Percentiles rank a stretch among this genome's conserved stretches.
Conservation (phyloP, 2,797 vertebrate genomes). For the Bradypus variegatus region DNA sequence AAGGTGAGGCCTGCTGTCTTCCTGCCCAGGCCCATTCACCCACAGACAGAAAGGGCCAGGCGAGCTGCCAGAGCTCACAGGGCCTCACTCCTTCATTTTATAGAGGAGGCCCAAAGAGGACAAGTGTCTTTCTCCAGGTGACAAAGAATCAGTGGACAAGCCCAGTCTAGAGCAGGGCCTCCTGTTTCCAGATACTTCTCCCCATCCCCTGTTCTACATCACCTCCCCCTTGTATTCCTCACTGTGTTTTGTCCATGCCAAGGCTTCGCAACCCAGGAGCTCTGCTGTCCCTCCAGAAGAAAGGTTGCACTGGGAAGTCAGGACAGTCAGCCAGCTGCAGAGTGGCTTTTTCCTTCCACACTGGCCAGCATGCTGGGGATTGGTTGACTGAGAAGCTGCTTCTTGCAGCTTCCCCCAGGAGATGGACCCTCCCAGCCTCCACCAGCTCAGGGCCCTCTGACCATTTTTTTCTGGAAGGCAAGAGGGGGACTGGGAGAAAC, state of each 20-base stretch:
- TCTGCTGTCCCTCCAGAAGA: background rate
- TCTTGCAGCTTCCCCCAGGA: background rate
- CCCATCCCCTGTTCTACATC: rapidly evolving
- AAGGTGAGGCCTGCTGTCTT: background rate
- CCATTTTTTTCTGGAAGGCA: background rate
- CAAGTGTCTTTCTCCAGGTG: background rate
- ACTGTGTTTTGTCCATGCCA: background rate
- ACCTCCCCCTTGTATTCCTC: background rate
- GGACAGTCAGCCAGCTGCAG: rapidly evolving
- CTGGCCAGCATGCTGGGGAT: background rate
- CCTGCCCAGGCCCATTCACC: background rate
- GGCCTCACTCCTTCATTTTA: background rate
- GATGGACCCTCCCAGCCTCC: background rate
- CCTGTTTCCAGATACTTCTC: background rate
- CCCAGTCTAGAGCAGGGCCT: background rate
- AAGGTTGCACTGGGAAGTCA: background rate
- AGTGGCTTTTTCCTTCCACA: rapidly evolving
- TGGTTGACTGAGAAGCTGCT: background rate
- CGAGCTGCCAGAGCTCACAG: background rate
- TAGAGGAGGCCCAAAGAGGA: background rate
- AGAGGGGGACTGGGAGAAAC: background rate
- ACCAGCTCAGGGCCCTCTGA: background rate
- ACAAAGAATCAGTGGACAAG: background rate
- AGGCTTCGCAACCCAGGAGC: background rate
- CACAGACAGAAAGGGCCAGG: background rate